phyloP scores from a whole-genome alignment of 2,888 invertebrate genomes.

The Drosophila tanythrix region DNA sequence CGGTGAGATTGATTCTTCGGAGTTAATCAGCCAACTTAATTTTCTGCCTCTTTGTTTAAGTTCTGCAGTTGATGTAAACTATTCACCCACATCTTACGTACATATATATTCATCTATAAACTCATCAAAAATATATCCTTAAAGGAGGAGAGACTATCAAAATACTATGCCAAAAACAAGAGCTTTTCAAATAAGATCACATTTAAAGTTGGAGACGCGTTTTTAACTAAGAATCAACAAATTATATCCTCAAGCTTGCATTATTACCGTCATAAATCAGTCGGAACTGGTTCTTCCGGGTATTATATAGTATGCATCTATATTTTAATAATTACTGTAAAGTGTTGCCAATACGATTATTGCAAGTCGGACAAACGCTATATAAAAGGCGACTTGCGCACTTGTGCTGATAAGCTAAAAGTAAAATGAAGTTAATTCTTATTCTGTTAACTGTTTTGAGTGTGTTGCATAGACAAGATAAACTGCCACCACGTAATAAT shows the following conservation, averaged over 20 bases:
- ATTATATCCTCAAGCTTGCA: neutral
- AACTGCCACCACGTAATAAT: too few species aligned
- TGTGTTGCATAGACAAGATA: neutral
- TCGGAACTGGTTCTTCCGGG: neutral
- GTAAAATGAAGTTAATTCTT: neutral
- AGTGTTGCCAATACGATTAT: neutral
- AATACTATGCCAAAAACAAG: neutral
- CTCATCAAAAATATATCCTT: too few species aligned
- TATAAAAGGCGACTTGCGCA: neutral
- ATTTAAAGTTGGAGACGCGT: neutral
- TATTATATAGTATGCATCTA: accelerated
- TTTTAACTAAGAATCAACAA: neutral
- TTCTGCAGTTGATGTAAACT: constrained; percentile 30
- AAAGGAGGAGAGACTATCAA: too few species aligned
- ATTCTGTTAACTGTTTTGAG: neutral
- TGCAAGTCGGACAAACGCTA: neutral
- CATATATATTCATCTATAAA: too few species aligned
- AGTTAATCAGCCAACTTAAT: too few species aligned
- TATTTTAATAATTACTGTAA: neutral
- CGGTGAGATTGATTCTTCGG: too few species aligned
- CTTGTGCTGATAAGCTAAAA: neutral
- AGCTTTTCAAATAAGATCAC: neutral
- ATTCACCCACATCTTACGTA: too few species aligned
- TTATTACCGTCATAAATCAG: too few species aligned
- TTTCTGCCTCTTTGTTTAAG: too few species aligned